phyloP scores from a whole-genome alignment of 2,888 invertebrate species.

The Orthonevra nobilis region DNA sequence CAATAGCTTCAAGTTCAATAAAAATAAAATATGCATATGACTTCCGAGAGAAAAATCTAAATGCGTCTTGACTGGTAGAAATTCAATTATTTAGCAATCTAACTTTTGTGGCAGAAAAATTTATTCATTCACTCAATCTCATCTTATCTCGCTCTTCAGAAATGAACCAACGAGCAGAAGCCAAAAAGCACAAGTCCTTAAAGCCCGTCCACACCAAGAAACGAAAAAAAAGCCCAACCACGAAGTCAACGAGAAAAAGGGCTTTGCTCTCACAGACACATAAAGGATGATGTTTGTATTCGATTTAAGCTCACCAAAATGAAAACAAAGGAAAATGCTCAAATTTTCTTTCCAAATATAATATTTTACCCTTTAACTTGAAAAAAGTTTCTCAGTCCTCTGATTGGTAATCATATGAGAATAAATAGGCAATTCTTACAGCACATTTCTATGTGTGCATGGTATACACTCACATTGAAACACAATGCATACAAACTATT shows the following conservation, averaged over 20 bases:
- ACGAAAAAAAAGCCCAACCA: too few relatives aligned
- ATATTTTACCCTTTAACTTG: conserved; percentile 7
- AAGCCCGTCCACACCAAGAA: too few relatives aligned
- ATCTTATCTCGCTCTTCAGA: conserved; percentile 15
- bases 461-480: too few relatives aligned
- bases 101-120: too few relatives aligned
- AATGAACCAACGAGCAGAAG: conserved; percentile 2
- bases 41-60: too few relatives aligned
- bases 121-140: conserved; percentile 7
- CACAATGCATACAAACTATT: background rate
- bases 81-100: too few relatives aligned
- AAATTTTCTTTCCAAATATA: conserved; percentile 27
- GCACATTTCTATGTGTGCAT: too few relatives aligned
- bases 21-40: too few relatives aligned
- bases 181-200: conserved; percentile 21
- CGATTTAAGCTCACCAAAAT: conserved; percentile 23
- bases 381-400: conserved; percentile 17
- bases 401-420: conserved; percentile 25
- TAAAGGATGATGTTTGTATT: conserved; percentile 12
- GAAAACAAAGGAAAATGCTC: conserved; percentile 27
- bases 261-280: conserved; percentile 3
- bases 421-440: conserved; percentile 1
- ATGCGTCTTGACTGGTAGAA: too few relatives aligned
- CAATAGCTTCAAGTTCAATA: too few relatives aligned
- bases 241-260: conserved; percentile 14